Percentiles rank a stretch among this genome's conserved stretches.
Evolutionary conservation across 2,888 invertebrate genomes (phyloP).

Genomic region (Sinohyriopsis cumingii): DNA sequence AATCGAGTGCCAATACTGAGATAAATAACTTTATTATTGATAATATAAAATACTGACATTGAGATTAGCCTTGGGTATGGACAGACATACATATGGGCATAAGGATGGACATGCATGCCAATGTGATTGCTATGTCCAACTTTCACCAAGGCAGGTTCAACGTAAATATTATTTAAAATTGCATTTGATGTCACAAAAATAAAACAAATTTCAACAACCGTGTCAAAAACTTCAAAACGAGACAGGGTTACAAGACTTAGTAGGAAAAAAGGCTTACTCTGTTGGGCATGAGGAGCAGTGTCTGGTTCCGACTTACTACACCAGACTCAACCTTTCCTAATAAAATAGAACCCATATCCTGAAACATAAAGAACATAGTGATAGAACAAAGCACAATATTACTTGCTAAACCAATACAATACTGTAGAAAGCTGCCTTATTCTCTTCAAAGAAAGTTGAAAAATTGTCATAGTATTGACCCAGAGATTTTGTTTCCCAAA

Average conservation of each 20-base stretch:
- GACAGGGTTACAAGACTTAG: too few species aligned
- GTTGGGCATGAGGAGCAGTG: slow-evolving; percentile 97
- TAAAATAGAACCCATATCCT: slow-evolving; percentile 99
- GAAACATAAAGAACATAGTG: slow-evolving; percentile 28
- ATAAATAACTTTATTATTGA: too few species aligned
- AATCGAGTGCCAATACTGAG: too few species aligned
- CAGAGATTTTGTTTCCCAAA: not conserved
- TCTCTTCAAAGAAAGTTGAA: not conserved
- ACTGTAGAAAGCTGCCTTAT: not conserved
- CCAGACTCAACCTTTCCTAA: slow-evolving; percentile 99
- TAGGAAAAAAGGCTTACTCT: slow-evolving; percentile 79
- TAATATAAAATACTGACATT: too few species aligned
- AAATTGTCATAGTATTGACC: not conserved
- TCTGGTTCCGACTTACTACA: slow-evolving; percentile 90
- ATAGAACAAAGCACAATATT: not conserved
- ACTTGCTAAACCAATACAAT: not conserved
- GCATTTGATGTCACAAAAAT: not conserved
- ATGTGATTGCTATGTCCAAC: too few species aligned
- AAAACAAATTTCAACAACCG: not conserved
- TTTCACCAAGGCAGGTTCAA: too few species aligned
- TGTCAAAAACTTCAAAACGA: slow-evolving; percentile 2
- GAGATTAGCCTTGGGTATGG: too few species aligned
- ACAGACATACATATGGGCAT: too few species aligned
- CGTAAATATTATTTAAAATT: not conserved
- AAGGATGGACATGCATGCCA: too few species aligned